These are phyloP conservation scores for Thera obeliscata DNA, from an alignment of 2,888 invertebrate genomes.

Conservation along the genomic window DNA sequence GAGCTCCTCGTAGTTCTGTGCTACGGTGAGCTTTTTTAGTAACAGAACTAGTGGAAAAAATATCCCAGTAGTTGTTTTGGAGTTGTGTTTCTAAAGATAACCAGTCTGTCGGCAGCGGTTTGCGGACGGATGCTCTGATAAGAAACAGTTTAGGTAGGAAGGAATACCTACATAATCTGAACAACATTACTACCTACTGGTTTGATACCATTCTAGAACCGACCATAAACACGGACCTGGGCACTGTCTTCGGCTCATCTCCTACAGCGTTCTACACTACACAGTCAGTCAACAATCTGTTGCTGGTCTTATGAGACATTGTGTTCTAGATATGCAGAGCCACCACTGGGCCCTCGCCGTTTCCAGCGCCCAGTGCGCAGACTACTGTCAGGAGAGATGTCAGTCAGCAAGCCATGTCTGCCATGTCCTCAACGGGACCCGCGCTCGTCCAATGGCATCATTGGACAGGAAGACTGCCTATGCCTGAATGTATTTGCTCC, in stretches of 20 bases:
- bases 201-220: background rate
- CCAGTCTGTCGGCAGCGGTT: conserved; percentile 27
- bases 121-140: conserved; percentile 57
- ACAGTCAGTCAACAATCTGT: background rate
- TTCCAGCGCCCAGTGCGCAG: conserved; percentile 74
- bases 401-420: conserved; percentile 61
- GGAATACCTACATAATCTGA: background rate
- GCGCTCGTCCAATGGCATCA: conserved; percentile 53
- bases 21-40: no score
- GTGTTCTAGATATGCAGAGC: conserved; percentile 74
- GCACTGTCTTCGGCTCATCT: no score
- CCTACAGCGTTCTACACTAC: no score
- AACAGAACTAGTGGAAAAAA: no score
- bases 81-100: conserved; percentile 4
- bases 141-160: conserved; percentile 21
- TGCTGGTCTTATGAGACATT: background rate
- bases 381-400: conserved; percentile 70
- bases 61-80: background rate
- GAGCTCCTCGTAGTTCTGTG: no score
- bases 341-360: conserved; percentile 71
- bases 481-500: conserved; percentile 91
- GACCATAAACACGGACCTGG: background rate
- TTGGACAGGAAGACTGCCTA: conserved; percentile 88
- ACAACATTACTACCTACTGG: background rate
- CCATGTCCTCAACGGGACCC: conserved; percentile 74